phyloP scores from a whole-genome alignment of 2,113 vertebrate species.

The Myotis davidii region DNA sequence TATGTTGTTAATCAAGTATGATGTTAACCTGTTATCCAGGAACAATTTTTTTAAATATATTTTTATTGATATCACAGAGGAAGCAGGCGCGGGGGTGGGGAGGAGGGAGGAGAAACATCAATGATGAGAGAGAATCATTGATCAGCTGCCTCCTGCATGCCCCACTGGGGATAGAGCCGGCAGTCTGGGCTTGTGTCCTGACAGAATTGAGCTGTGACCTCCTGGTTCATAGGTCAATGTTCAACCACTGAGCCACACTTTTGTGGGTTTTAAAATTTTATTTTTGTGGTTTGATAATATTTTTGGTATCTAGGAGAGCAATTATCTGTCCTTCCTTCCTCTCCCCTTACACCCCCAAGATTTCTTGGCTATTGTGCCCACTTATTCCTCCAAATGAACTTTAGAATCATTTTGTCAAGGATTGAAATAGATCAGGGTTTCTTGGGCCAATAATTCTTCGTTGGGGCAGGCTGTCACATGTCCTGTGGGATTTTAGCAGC shows the following conservation, averaged over 20 bases:
- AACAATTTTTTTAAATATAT: background rate
- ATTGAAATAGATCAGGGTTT: background rate
- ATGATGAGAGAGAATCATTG: too few species aligned
- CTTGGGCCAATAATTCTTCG: background rate
- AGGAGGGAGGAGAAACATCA: too few species aligned
- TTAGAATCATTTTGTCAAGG: background rate
- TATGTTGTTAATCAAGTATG: background rate
- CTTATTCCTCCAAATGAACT: background rate
- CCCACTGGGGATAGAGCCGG: too few species aligned
- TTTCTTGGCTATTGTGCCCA: background rate
- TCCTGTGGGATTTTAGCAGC: background rate
- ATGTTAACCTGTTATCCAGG: background rate
- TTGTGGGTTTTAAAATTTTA: background rate
- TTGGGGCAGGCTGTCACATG: background rate
- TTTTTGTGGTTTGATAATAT: background rate
- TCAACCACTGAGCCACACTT: background rate
- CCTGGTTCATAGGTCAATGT: too few species aligned
- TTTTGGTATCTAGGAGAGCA: background rate
- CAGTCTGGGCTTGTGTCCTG: too few species aligned
- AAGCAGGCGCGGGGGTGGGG: too few species aligned
- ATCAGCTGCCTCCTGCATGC: too few species aligned
- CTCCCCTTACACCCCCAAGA: background rate
- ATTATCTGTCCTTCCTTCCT: background rate
- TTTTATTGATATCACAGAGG: too few species aligned
- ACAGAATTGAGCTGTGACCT: too few species aligned